Percentiles rank a stretch among this genome's conserved stretches.
Evolutionary conservation across 2,113 vertebrate species (phyloP).

Genomic region (Macquaria ambigua): DNA sequence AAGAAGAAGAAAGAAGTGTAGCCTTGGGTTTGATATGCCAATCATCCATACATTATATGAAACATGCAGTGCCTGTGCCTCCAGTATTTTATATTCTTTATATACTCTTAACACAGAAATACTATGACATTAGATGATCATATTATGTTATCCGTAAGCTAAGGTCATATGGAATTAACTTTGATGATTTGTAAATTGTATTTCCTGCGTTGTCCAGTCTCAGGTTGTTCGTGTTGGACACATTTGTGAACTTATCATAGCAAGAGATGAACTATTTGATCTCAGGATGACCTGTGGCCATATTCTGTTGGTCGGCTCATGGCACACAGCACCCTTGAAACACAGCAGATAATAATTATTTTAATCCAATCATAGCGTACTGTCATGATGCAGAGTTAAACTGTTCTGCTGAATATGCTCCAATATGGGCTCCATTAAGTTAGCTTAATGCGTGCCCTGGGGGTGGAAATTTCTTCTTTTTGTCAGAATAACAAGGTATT

Average conservation of each 20-base stretch:
- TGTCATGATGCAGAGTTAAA: conserved; percentile 28
- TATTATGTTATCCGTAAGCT: background rate
- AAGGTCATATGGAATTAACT: conserved; percentile 12
- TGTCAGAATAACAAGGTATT: conserved; percentile 41
- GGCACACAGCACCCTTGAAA: background rate
- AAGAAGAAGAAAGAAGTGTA: background rate
- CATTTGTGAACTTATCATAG: background rate
- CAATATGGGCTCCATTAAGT: background rate
- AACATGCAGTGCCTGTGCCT: background rate
- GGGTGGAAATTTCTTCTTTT: conserved; percentile 34
- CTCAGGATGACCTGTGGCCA: background rate
- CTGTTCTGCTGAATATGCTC: conserved; percentile 28
- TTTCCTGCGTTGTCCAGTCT: background rate
- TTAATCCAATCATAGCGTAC: conserved; percentile 34
- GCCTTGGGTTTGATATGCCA: conserved; percentile 6
- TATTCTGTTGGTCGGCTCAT: conserved; percentile 12
- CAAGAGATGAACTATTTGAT: background rate
- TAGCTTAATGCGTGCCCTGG: conserved; percentile 15
- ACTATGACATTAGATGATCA: background rate
- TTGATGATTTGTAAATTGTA: background rate
- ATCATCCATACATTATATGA: conserved; percentile 12
- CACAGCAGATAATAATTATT: conserved; percentile 18
- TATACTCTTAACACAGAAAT: background rate
- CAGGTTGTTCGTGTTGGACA: background rate
- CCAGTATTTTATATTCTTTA: background rate